A percentile compares a stretch with the other conserved stretches of the same genome.
phyloP scores from a whole-genome alignment of 2,888 invertebrate species.

The Polymixis lichenea region DNA sequence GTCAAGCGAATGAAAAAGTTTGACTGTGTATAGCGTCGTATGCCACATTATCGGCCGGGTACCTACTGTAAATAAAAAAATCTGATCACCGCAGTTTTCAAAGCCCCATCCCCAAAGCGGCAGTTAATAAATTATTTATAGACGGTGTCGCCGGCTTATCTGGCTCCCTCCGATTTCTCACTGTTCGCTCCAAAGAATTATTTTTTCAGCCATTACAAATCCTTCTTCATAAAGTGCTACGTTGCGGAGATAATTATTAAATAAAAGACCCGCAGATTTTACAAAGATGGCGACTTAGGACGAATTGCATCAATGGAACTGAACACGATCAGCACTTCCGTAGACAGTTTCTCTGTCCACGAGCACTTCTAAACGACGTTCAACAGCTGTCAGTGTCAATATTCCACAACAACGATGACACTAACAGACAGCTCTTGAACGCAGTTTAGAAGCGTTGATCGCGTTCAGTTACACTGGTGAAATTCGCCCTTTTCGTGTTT shows the following conservation, averaged over 20 bases:
- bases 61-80: neutral
- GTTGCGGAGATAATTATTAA: slow-evolving; percentile 25
- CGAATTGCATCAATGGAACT: neutral
- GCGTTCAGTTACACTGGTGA: no score
- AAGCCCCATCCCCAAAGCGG: slow-evolving; percentile 59
- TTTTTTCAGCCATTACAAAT: slow-evolving; percentile 73
- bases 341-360: no score
- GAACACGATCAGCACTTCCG: neutral
- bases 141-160: slow-evolving; percentile 74
- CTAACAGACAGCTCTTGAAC: neutral
- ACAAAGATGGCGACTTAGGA: neutral
- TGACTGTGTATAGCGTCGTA: neutral
- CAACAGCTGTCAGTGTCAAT: neutral
- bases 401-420: neutral
- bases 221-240: slow-evolving; percentile 43
- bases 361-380: neutral
- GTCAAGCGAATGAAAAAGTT: neutral
- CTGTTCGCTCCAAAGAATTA: slow-evolving; percentile 67
- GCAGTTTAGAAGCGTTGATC: no score
- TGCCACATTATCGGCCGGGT: neutral
- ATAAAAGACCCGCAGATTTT: slow-evolving; percentile 1
- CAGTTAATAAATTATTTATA: slow-evolving; percentile 84
- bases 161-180: slow-evolving; percentile 65
- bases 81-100: slow-evolving; percentile 3
- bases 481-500: neutral